Percentiles rank a stretch among this genome's conserved stretches.
Conservation (phyloP, 2,888 invertebrate species). For the Baccha elongata region DNA sequence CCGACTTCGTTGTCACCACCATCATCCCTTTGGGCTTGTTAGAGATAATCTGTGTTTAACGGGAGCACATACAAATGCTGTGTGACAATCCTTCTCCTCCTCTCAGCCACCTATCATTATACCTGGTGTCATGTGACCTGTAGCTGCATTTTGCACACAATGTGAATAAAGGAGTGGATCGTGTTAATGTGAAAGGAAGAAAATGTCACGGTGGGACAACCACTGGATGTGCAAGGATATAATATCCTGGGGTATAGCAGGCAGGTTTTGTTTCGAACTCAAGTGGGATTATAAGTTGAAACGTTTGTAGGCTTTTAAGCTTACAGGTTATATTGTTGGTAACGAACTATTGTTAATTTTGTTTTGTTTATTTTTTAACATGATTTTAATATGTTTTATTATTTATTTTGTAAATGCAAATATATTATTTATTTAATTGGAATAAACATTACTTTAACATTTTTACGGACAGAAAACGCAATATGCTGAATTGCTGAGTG, state of each 20-base stretch:
- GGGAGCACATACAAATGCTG: conserved; percentile 33
- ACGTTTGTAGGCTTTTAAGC: conserved; percentile 16
- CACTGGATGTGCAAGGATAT: conserved; percentile 16
- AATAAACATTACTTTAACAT: too few relatives aligned
- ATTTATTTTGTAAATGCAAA: too few relatives aligned
- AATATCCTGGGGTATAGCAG: conserved; percentile 11
- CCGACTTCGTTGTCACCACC: too few relatives aligned
- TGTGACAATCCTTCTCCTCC: neutral
- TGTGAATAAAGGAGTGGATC: conserved; percentile 10
- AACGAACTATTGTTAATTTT: conserved; percentile 27
- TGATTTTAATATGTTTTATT: conserved; percentile 11
- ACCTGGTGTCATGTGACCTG: conserved; percentile 16
- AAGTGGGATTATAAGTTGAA: conserved; percentile 44
- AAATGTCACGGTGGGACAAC: conserved; percentile 28
- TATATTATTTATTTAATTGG: too few relatives aligned
- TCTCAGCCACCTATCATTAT: neutral
- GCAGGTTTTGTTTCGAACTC: conserved; percentile 37
- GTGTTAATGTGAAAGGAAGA: conserved; percentile 33
- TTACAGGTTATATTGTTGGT: conserved; percentile 45
- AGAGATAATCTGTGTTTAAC: conserved; percentile 59
- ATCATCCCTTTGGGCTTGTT: conserved; percentile 41
- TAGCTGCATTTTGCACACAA: conserved; percentile 32
- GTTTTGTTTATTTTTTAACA: conserved; percentile 31
- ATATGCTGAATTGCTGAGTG: too few relatives aligned
- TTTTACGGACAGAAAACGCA: too few relatives aligned